Evolutionary conservation across 2,797 vertebrate genomes (phyloP).

Genomic region (Syngnathus rostellatus): DNA sequence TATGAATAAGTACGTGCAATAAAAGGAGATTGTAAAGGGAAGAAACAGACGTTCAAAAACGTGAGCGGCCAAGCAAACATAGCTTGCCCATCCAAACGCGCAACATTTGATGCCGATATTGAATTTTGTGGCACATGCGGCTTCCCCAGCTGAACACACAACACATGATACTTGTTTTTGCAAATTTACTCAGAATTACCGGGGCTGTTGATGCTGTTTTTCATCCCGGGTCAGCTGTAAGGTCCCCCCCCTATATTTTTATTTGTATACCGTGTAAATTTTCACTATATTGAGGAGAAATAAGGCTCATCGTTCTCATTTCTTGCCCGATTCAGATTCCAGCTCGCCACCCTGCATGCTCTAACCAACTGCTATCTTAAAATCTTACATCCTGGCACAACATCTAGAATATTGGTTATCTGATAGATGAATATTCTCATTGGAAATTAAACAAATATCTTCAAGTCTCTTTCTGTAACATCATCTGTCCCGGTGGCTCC

Average conservation of each 20-base stretch:
- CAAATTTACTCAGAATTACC: not conserved
- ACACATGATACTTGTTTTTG: conserved; percentile 7
- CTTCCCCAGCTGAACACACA: conserved; percentile 4
- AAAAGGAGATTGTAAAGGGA: conserved; percentile 1
- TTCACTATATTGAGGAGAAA: too few species aligned
- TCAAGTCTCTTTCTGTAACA: not conserved
- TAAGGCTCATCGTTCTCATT: not conserved
- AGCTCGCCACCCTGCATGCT: not conserved
- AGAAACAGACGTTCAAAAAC: not conserved
- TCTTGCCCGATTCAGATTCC: not conserved
- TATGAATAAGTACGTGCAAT: not conserved
- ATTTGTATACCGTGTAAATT: too few species aligned
- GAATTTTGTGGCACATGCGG: not conserved
- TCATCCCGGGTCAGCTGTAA: too few species aligned
- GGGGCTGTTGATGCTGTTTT: not conserved
- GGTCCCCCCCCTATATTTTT: too few species aligned
- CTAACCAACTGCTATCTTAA: not conserved
- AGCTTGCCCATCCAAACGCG: not conserved
- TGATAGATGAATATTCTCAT: not conserved
- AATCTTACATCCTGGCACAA: not conserved
- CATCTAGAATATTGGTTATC: not conserved
- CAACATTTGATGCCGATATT: conserved; percentile 1
- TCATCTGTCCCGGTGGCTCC: not conserved
- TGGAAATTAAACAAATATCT: not conserved
- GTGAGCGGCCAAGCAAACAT: not conserved